These are phyloP conservation scores for Saguinus imperator DNA, from an alignment of 2,113 vertebrate species.

Conservation along the genomic window DNA sequence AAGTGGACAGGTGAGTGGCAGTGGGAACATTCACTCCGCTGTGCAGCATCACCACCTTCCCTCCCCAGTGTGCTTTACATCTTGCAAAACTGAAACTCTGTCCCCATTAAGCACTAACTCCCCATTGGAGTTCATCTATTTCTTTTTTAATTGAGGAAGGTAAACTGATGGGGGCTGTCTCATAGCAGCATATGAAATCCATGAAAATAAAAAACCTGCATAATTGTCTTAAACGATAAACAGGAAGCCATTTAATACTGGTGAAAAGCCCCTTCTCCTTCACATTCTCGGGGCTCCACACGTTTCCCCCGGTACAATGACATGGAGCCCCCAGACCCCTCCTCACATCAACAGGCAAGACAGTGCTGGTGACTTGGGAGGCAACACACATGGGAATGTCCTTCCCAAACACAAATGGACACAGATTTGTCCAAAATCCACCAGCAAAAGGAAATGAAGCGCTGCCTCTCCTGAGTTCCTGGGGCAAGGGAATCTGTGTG, in stretches of 20 bases:
- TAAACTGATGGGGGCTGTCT: background rate
- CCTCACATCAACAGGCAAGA: background rate
- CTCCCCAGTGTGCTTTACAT: background rate
- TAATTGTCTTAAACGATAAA: background rate
- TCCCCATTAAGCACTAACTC: background rate
- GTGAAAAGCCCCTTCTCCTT: background rate
- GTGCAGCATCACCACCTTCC: background rate
- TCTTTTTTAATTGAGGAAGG: background rate
- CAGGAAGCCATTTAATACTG: background rate
- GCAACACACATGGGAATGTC: background rate
- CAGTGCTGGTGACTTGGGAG: background rate
- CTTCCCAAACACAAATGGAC: background rate
- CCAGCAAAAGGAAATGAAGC: background rate
- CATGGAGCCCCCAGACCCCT: background rate
- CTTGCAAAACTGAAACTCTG: background rate
- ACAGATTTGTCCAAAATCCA: background rate
- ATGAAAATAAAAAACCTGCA: background rate
- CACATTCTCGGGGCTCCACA: too few relatives aligned
- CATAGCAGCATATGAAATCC: background rate
- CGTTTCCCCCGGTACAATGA: background rate
- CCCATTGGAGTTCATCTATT: background rate
- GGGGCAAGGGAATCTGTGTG: accelerated
- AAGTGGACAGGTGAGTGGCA: background rate
- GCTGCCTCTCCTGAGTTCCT: accelerated
- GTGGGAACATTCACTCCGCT: background rate